These are phyloP conservation scores for Eudyptes chrysolophus DNA, from an alignment of 2,113 vertebrate genomes.

Conservation along the genomic window DNA sequence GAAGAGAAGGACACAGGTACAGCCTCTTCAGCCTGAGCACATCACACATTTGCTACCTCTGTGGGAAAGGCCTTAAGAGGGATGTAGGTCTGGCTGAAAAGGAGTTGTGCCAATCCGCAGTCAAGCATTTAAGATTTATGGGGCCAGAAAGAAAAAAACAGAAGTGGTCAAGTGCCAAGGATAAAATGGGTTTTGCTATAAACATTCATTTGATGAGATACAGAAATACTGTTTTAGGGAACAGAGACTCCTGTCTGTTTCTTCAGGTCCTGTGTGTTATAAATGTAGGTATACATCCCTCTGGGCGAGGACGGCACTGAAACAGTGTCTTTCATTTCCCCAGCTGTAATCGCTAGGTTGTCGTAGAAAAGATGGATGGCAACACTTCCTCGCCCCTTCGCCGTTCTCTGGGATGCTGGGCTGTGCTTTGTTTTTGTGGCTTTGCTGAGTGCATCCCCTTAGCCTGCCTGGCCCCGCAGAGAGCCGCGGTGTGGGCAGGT, in stretches of 20 bases:
- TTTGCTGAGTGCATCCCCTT: neutral
- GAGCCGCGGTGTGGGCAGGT: neutral
- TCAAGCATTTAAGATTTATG: neutral
- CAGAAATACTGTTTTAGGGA: neutral
- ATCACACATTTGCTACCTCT: neutral
- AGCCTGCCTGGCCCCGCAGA: accelerated
- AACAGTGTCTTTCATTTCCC: neutral
- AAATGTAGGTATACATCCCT: neutral
- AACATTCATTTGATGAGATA: neutral
- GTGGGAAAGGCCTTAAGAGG: neutral
- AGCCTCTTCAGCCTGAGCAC: neutral
- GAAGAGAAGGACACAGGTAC: neutral
- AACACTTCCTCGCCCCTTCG: accelerated
- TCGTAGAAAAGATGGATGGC: neutral
- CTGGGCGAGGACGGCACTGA: neutral
- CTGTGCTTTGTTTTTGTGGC: neutral
- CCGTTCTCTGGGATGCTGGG: accelerated
- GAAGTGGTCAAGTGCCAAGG: neutral
- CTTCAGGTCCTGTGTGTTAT: neutral
- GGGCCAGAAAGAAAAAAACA: neutral
- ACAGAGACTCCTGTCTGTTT: neutral
- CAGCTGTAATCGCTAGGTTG: neutral
- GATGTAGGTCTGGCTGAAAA: neutral
- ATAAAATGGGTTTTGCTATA: neutral
- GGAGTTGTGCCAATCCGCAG: neutral